These are phyloP conservation scores for Watsonalla cultraria DNA, from an alignment of 2,888 invertebrate species.

Conservation along the genomic window DNA sequence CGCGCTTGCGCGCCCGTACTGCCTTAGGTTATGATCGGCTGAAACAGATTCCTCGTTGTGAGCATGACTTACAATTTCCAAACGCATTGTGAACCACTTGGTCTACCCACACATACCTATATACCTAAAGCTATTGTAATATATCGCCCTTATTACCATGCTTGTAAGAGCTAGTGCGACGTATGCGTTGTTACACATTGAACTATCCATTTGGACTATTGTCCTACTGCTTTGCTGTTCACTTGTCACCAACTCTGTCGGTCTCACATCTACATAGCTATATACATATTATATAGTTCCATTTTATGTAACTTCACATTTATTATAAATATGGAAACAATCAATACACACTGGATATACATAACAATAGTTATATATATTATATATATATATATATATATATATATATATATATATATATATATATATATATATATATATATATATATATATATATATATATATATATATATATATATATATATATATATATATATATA, in stretches of 20 bases:
- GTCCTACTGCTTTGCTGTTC: constrained; percentile 42
- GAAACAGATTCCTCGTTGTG: not conserved
- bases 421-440: not conserved
- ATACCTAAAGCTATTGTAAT: constrained; percentile 41
- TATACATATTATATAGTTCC: not conserved
- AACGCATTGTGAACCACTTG: constrained; percentile 29
- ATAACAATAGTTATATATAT: not conserved
- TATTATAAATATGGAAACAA: not conserved
- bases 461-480: not conserved
- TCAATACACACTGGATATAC: not conserved
- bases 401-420: not conserved
- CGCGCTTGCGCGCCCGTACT: too few relatives aligned
- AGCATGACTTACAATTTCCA: constrained; percentile 12
- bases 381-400: not conserved
- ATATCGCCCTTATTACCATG: constrained; percentile 49
- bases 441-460: not conserved
- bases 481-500: not conserved
- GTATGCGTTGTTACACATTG: constrained; percentile 48
- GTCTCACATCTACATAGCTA: not conserved
- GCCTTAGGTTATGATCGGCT: too few relatives aligned
- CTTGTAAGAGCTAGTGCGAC: constrained; percentile 74
- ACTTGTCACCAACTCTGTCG: not conserved
- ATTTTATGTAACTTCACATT: not conserved
- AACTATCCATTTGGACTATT: constrained; percentile 30
- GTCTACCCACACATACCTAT: constrained; percentile 29